Conservation (phyloP, 2,797 vertebrate species). For the Characodon lateralis region DNA sequence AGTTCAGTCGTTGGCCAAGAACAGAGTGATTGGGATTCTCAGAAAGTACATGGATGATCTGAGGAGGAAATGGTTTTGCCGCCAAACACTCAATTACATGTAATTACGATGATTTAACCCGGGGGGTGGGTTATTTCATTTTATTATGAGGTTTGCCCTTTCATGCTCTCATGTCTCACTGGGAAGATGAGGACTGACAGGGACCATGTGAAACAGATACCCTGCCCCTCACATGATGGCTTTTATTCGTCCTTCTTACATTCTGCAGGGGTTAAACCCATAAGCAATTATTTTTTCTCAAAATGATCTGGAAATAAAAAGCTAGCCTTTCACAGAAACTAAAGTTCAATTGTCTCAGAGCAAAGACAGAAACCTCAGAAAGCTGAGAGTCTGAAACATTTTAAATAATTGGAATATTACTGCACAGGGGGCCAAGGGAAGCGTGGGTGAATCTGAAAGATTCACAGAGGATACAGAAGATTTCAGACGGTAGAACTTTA, state of each 20-base stretch:
- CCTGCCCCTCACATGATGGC: slow-evolving; percentile 45
- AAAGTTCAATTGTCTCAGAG: slow-evolving; percentile 30
- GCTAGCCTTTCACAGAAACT: slow-evolving; percentile 7
- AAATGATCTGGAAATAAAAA: slow-evolving; percentile 28
- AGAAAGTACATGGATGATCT: slow-evolving; percentile 70
- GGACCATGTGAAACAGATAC: slow-evolving; percentile 75
- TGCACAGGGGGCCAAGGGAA: background rate
- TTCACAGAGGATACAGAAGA: background rate
- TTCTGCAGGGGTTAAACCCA: slow-evolving; percentile 36
- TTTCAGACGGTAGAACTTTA: background rate
- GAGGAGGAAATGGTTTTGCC: slow-evolving; percentile 77
- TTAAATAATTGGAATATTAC: background rate
- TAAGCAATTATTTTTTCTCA: slow-evolving; percentile 50
- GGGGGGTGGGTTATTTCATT: slow-evolving; percentile 79
- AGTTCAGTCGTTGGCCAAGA: slow-evolving; percentile 77
- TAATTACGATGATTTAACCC: slow-evolving; percentile 82
- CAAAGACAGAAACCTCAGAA: slow-evolving; percentile 35
- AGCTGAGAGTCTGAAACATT: background rate
- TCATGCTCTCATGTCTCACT: slow-evolving; percentile 75
- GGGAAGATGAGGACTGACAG: slow-evolving; percentile 37
- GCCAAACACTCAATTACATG: slow-evolving; percentile 79
- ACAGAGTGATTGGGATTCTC: slow-evolving; percentile 78
- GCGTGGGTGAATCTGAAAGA: background rate
- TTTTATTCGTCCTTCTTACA: slow-evolving; percentile 56
- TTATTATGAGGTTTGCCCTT: slow-evolving; percentile 78